Conservation (phyloP, 2,888 invertebrate species). For the Cataglyphis albicans region DNA sequence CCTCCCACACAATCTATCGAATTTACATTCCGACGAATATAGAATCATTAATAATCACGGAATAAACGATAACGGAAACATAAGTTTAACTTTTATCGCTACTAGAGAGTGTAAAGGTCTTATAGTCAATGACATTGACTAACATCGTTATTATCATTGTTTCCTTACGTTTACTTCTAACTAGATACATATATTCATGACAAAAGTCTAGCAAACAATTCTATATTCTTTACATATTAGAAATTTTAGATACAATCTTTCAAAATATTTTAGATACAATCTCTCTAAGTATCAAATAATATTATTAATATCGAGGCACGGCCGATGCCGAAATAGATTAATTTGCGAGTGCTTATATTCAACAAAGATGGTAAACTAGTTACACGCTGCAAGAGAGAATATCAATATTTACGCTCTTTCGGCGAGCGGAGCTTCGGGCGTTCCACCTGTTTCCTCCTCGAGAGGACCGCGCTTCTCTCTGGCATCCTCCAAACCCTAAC, state of each 20-base stretch:
- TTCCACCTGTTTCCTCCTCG: slow-evolving; percentile 82
- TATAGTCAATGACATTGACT: slow-evolving; percentile 30
- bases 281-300: background rate
- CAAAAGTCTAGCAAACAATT: background rate
- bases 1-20: slow-evolving; percentile 10
- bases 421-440: slow-evolving; percentile 69
- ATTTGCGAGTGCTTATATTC: slow-evolving; percentile 49
- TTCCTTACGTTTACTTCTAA: background rate
- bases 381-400: slow-evolving; percentile 77
- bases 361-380: slow-evolving; percentile 62
- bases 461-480: slow-evolving; percentile 68
- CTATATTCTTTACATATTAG: no score
- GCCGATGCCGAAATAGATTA: background rate
- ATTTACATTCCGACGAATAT: slow-evolving; percentile 39
- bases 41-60: slow-evolving; percentile 40
- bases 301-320: background rate
- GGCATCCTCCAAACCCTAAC: slow-evolving; percentile 74
- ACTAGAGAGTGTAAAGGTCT: slow-evolving; percentile 1
- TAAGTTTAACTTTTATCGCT: slow-evolving; percentile 16
- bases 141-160: slow-evolving; percentile 13
- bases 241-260: background rate
- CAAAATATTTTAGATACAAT: no score
- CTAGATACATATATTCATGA: slow-evolving; percentile 4
- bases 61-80: slow-evolving; percentile 3
- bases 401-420: slow-evolving; percentile 84